Evolutionary conservation across 1,140 invertebrate species (phyloP).

Genomic region (Lasioglossum albipes): DNA sequence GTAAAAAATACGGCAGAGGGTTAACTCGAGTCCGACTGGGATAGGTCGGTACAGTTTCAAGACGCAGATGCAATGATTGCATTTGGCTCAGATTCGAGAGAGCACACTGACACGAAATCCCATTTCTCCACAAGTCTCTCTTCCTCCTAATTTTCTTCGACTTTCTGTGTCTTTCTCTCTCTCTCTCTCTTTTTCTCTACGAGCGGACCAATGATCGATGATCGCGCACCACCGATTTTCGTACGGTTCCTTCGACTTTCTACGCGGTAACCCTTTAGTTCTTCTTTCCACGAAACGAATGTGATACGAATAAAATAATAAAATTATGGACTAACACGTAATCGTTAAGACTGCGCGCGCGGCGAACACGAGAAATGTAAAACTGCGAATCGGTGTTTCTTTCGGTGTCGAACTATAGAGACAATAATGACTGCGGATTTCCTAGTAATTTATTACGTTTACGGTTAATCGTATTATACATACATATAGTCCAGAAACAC

Average conservation of each 20-base stretch:
- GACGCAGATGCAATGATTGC: no score
- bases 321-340: neutral
- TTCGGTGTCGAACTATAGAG: conserved; percentile 45
- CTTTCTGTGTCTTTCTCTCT: no score
- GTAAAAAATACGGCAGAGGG: no score
- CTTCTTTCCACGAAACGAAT: conserved; percentile 46
- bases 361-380: conserved; percentile 21
- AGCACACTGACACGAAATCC: no score
- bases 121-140: no score
- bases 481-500: neutral
- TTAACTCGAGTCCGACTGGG: no score
- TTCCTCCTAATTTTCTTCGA: neutral
- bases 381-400: conserved; percentile 35
- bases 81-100: no score
- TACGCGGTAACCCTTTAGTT: neutral
- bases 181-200: conserved; percentile 5
- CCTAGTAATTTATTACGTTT: conserved; percentile 42
- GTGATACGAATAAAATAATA: conserved; percentile 29
- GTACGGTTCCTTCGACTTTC: conserved; percentile 2
- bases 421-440: conserved; percentile 50
- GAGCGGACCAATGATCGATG: conserved; percentile 57
- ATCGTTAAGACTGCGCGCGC: conserved; percentile 30
- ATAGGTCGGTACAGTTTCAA: no score
- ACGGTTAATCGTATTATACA: conserved; percentile 12
- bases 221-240: conserved; percentile 33